Percentiles rank a stretch among this genome's conserved stretches.
Evolutionary conservation across 2,888 invertebrate genomes (phyloP).

Genomic region (Trichacis sp.): DNA sequence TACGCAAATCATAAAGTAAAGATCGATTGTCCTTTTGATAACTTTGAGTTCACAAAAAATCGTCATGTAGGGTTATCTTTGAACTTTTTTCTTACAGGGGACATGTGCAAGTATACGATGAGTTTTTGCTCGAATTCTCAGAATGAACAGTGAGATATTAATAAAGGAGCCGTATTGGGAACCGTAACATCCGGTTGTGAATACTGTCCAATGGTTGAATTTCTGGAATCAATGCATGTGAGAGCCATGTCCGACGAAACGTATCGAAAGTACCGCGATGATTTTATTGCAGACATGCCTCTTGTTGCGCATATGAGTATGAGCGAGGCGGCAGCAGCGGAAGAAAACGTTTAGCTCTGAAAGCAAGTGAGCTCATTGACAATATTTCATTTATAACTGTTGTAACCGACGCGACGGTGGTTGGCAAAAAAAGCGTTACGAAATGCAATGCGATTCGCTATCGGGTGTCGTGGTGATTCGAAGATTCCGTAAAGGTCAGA

Average conservation of each 20-base stretch:
- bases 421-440: constrained; percentile 33
- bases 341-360: constrained; percentile 25
- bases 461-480: constrained; percentile 30
- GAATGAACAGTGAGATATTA: constrained; percentile 18
- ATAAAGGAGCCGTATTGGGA: no score
- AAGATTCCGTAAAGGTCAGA: constrained; percentile 28
- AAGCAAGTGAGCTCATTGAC: no score
- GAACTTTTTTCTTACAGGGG: constrained; percentile 6
- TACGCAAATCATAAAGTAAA: no score
- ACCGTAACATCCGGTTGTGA: no score
- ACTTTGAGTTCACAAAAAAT: constrained; percentile 4
- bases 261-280: constrained; percentile 8
- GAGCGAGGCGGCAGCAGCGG: no score
- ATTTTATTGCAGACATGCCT: background rate
- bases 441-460: no score
- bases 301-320: no score
- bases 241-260: constrained; percentile 15
- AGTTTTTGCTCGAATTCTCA: constrained; percentile 2
- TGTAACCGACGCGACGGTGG: constrained; percentile 29
- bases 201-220: constrained; percentile 22
- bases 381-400: constrained; percentile 29
- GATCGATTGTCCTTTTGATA: no score
- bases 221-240: constrained; percentile 25
- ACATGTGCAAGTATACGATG: constrained; percentile 1
- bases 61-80: constrained; percentile 1